Evolutionary conservation across 2,888 invertebrate species (phyloP).

Genomic region (Elmis aenea): DNA sequence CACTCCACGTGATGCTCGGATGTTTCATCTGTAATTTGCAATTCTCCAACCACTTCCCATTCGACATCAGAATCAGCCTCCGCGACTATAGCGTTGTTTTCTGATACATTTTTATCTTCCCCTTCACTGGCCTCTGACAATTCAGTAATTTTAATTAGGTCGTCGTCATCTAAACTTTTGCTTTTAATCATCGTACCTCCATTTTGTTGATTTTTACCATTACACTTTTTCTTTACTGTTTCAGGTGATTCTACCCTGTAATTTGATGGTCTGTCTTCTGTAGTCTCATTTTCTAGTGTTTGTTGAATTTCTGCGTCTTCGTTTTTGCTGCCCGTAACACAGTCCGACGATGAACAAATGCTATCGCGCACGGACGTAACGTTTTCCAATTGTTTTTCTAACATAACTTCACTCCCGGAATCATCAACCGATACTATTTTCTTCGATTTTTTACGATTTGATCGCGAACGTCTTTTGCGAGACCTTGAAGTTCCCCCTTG

Average conservation of each 20-base stretch:
- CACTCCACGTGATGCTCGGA: conserved; percentile 39
- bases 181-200: conserved; percentile 33
- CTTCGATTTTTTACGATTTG: conserved; percentile 24
- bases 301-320: conserved; percentile 11
- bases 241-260: conserved; percentile 44
- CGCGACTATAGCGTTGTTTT: conserved; percentile 53
- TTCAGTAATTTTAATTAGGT: conserved; percentile 42
- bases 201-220: conserved; percentile 11
- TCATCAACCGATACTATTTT: conserved; percentile 13
- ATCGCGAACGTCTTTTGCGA: conserved; percentile 24
- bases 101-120: conserved; percentile 39
- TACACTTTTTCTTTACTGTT: conserved; percentile 21
- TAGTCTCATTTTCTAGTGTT: conserved; percentile 13
- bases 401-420: background rate
- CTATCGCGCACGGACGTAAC: too few species aligned
- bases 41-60: conserved; percentile 52
- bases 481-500: conserved; percentile 28
- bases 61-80: conserved; percentile 62
- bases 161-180: conserved; percentile 43
- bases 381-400: conserved; percentile 3
- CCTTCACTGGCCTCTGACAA: conserved; percentile 36
- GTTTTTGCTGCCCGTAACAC: conserved; percentile 12
- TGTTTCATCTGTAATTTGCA: conserved; percentile 35
- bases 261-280: conserved; percentile 14
- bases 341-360: too few species aligned